Evolutionary conservation across 1,140 invertebrate genomes (phyloP).

Genomic region (Holcopasites calliopsidis): DNA sequence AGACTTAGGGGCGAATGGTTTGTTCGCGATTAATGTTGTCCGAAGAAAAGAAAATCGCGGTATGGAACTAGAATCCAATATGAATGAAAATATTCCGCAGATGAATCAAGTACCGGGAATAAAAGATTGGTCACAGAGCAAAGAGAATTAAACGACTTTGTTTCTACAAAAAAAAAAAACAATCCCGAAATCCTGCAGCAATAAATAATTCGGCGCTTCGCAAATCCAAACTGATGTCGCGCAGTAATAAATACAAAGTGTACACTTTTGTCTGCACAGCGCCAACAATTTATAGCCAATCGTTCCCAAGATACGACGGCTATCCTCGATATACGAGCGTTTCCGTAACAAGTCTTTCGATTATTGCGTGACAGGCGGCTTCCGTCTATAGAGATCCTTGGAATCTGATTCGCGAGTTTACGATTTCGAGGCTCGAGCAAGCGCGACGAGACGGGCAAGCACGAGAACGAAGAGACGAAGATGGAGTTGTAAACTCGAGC

Average conservation of each 20-base stretch:
- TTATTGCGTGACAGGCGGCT: constrained; percentile 44
- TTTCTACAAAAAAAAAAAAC: no score
- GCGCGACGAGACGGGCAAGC: not conserved
- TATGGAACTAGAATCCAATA: no score
- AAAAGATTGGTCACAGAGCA: not conserved
- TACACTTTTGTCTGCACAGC: not conserved
- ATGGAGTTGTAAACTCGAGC: constrained; percentile 61
- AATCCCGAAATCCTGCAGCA: no score
- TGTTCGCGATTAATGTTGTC: no score
- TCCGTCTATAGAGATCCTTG: constrained; percentile 39
- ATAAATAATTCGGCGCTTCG: no score
- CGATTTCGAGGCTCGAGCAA: constrained; percentile 44
- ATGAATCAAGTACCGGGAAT: no score
- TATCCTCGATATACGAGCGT: not conserved
- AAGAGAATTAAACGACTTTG: no score
- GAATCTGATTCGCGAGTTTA: constrained; percentile 62
- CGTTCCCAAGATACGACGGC: not conserved
- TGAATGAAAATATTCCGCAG: no score
- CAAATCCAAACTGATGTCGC: no score
- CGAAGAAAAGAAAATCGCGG: not conserved
- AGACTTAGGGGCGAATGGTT: no score
- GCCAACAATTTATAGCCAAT: constrained; percentile 7
- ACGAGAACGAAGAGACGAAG: constrained; percentile 1
- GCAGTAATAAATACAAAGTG: no score
- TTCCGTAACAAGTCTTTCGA: constrained; percentile 44